phyloP scores from a whole-genome alignment of 2,888 invertebrate genomes.

The Drosophila demipolita region DNA sequence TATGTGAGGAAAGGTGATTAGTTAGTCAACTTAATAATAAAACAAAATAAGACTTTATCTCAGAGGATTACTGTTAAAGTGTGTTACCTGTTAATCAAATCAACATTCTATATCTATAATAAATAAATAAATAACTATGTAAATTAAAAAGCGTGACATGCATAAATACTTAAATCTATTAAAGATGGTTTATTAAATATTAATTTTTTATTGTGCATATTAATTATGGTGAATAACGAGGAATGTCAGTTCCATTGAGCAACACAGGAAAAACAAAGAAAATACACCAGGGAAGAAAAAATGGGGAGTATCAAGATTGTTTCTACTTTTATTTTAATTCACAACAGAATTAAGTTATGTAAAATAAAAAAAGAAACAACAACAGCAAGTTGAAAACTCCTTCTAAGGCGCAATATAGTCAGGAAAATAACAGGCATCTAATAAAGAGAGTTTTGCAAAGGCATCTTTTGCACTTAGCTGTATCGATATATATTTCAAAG shows the following conservation, averaged over 20 bases:
- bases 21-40: slow-evolving; percentile 4
- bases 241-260: neutral
- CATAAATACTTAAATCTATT: neutral
- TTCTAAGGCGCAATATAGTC: too few relatives aligned
- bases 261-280: neutral
- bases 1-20: neutral
- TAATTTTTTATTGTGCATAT: neutral
- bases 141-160: neutral
- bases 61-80: neutral
- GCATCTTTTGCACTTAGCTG: too few relatives aligned
- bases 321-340: too few relatives aligned
- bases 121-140: neutral
- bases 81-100: neutral
- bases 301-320: too few relatives aligned
- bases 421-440: too few relatives aligned
- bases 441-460: too few relatives aligned
- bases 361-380: too few relatives aligned
- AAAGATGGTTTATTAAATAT: neutral
- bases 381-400: too few relatives aligned
- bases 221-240: neutral
- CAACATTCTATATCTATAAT: neutral
- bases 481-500: too few relatives aligned
- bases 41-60: neutral
- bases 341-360: too few relatives aligned
- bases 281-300: neutral